Percentiles rank a stretch among this genome's conserved stretches.
Evolutionary conservation across 2,888 invertebrate species (phyloP).

Genomic region (Thalpophila matura): DNA sequence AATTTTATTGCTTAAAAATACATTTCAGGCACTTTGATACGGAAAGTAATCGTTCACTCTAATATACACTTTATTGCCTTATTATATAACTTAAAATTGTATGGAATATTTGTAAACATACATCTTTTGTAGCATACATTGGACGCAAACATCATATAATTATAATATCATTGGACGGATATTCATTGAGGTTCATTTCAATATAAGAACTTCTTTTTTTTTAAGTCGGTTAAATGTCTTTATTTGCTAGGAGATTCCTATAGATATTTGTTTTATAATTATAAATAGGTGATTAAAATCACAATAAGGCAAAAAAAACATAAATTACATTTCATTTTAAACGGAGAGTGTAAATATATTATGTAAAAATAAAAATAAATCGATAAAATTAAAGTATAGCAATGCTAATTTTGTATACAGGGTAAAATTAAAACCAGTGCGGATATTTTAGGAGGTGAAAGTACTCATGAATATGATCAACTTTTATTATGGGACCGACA

Average conservation of each 20-base stretch:
- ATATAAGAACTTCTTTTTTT: background rate
- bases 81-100: constrained; percentile 16
- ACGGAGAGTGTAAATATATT: too few relatives aligned
- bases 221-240: constrained; percentile 14
- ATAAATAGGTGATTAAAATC: too few relatives aligned
- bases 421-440: too few relatives aligned
- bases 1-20: constrained; percentile 52
- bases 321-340: too few relatives aligned
- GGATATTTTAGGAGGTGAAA: too few relatives aligned
- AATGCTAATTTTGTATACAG: too few relatives aligned
- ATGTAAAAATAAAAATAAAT: too few relatives aligned
- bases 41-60: constrained; percentile 41
- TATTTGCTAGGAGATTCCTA: background rate
- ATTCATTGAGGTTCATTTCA: constrained; percentile 29
- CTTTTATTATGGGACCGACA: too few relatives aligned
- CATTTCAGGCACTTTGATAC: constrained; percentile 59
- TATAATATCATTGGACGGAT: constrained; percentile 30
- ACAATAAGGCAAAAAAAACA: too few relatives aligned
- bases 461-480: too few relatives aligned
- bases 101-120: constrained; percentile 13
- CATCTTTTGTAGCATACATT: background rate
- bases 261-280: background rate
- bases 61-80: constrained; percentile 44
- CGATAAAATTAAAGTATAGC: too few relatives aligned
- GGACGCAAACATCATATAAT: constrained; percentile 16